Conservation (phyloP, 2,888 invertebrate species). For the Brachynemurus nebulosus region DNA sequence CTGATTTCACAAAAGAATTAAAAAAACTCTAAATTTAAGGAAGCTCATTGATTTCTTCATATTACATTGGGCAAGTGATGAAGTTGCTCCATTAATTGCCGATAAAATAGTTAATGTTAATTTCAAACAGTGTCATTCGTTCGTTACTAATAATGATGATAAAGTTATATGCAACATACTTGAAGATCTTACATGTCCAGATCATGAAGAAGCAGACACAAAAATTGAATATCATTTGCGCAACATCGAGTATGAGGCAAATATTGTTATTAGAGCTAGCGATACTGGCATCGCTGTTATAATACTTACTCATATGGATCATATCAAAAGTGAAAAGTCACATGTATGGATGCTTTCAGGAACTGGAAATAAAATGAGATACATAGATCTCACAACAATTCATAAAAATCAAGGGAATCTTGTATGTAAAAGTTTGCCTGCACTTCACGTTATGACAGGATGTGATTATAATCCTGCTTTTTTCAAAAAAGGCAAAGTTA, state of each 20-base stretch:
- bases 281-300: constrained; percentile 3
- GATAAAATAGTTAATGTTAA: constrained; percentile 13
- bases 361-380: not conserved
- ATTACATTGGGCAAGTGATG: constrained; percentile 17
- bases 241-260: not conserved
- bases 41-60: constrained; percentile 21
- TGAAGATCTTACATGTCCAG: constrained; percentile 12
- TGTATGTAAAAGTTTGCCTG: not conserved
- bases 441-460: not conserved
- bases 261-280: constrained; percentile 1
- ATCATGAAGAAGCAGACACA: constrained; percentile 17
- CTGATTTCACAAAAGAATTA: constrained; percentile 19
- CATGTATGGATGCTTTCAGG: not conserved
- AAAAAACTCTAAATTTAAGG: no score
- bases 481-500: not conserved
- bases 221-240: constrained; percentile 11
- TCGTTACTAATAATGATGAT: constrained; percentile 10
- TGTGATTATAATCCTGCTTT: not conserved
- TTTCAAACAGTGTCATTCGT: constrained; percentile 15
- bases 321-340: not conserved
- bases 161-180: constrained; percentile 10
- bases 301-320: not conserved
- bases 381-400: not conserved
- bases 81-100: constrained; percentile 14
- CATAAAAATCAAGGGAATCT: no score